Evolutionary conservation across 1,140 invertebrate genomes (phyloP), one percentile per base, ranked within the genome.

Genomic region (Pseudomyrmex pallidus): DNA sequence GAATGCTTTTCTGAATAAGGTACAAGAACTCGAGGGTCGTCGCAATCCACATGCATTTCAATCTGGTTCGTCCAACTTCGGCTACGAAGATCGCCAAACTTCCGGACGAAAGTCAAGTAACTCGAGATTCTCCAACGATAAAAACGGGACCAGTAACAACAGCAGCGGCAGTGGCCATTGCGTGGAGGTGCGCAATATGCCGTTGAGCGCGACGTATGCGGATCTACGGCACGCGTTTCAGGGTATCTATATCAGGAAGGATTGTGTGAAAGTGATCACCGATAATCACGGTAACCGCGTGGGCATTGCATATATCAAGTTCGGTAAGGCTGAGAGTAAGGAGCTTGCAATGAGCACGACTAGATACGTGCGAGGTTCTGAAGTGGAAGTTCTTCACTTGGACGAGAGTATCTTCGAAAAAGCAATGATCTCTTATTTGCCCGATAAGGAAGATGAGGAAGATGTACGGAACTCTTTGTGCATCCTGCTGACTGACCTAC

Each of bases 261-360:
- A 97, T 89, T 97, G 98, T 3, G 96, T 99, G 48, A 98, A 98
- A 93, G 95, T 99, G 86, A 96, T 98, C 9, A 97, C 97, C 90
- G 97, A 98, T 87, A 95, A 96, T 13, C 95, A 96, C 85, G 98
- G 98, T 0, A 96, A 96, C 44, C 95, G 97, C 10, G 97, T 96
- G 0, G 98, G 98, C 1, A 96, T 97, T 25, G 97, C 96, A 10
- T 98, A 96, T 90, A 95, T 99, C 1, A 96, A 96, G 87, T 98
- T 99, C 91, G 95, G 94, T 5, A 95, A 96, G 80, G 91, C 94
- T 0, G 96, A 95, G 20, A 96, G 96, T 57, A 97, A 97, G 73
- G 95, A 96, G 46, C 95, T 96, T 61, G 97, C 97, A 0, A 89
- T 98, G 5, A 93, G 92, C n/a, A 89, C 91, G 2, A 59, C 90